Percentiles rank a stretch among this genome's conserved stretches.
phyloP scores from a whole-genome alignment of 2,113 vertebrate species.

The Crotalus tigris region DNA sequence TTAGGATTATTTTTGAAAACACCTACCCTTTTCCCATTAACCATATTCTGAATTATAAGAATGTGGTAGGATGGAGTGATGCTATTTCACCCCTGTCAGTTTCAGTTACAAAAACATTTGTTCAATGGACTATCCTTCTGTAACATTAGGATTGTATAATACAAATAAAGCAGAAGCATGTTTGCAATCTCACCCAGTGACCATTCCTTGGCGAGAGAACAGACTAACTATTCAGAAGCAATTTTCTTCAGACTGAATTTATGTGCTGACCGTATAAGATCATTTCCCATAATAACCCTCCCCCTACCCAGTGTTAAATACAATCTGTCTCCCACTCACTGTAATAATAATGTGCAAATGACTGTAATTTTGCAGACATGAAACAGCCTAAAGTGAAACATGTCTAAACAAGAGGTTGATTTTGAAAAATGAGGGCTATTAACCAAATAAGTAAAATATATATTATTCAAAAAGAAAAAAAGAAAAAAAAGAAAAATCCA shows the following conservation, averaged over 20 bases:
- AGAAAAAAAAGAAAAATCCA: slow-evolving; percentile 61
- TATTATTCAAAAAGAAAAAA: slow-evolving; percentile 61
- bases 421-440: slow-evolving; percentile 75
- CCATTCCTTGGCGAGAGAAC: slow-evolving; percentile 73
- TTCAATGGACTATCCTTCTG: slow-evolving; percentile 46
- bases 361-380: slow-evolving; percentile 78
- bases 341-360: slow-evolving; percentile 80
- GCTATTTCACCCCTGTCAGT: slow-evolving; percentile 49
- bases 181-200: slow-evolving; percentile 65
- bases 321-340: slow-evolving; percentile 75
- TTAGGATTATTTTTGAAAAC: slow-evolving; percentile 6
- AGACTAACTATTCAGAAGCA: slow-evolving; percentile 78
- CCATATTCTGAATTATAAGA: neutral
- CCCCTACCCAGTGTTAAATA: slow-evolving; percentile 74
- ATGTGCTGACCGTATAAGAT: slow-evolving; percentile 79
- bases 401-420: slow-evolving; percentile 77
- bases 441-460: slow-evolving; percentile 78
- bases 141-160: slow-evolving; percentile 59
- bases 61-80: slow-evolving; percentile 22
- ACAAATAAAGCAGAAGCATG: slow-evolving; percentile 68
- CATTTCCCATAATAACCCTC: slow-evolving; percentile 75
- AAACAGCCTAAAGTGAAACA: slow-evolving; percentile 75
- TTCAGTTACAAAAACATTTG: slow-evolving; percentile 42
- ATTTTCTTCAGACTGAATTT: slow-evolving; percentile 79
- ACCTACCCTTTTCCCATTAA: neutral